A percentile compares a stretch with the other conserved stretches of the same genome.
Conservation (phyloP, 2,888 invertebrate species). For the Tetragonula carbonaria region DNA sequence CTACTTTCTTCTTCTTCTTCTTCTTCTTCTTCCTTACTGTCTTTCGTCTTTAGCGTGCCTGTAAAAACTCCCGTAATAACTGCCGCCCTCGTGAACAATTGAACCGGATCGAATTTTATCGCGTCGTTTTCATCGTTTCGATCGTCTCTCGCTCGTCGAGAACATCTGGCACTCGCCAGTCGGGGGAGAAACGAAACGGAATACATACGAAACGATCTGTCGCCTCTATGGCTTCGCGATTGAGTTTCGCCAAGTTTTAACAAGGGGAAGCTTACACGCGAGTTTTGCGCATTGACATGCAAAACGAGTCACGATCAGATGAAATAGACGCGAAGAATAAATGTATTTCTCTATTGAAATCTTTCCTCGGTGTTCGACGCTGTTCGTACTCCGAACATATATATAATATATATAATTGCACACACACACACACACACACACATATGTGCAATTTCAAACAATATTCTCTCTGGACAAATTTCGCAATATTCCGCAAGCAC, state of each 20-base stretch:
- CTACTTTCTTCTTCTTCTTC: not conserved
- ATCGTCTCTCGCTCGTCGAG: not conserved
- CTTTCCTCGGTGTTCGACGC: not conserved
- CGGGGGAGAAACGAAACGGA: slow-evolving; percentile 5
- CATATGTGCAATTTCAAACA: slow-evolving; percentile 20
- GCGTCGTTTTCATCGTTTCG: slow-evolving; percentile 1
- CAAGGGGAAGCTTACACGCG: not conserved
- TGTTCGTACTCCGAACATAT: not conserved
- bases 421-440: no score
- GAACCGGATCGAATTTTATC: slow-evolving; percentile 9
- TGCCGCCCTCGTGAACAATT: not conserved
- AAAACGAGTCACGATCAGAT: not conserved
- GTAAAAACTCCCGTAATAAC: not conserved
- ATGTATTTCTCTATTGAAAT: slow-evolving; percentile 3
- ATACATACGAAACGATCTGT: slow-evolving; percentile 16
- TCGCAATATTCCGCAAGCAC: slow-evolving; percentile 24
- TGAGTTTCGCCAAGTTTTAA: slow-evolving; percentile 37
- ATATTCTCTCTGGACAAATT: slow-evolving; percentile 4
- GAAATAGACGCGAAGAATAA: not conserved
- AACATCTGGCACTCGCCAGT: not conserved
- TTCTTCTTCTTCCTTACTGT: not conserved
- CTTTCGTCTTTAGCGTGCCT: not conserved
- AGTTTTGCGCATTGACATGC: not conserved
- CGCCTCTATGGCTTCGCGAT: slow-evolving; percentile 41
- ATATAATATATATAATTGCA: not conserved